Evolutionary conservation across 1,140 invertebrate genomes (phyloP), one percentile per base, ranked within the genome.

Genomic region (Drosophila nebulosa): DNA sequence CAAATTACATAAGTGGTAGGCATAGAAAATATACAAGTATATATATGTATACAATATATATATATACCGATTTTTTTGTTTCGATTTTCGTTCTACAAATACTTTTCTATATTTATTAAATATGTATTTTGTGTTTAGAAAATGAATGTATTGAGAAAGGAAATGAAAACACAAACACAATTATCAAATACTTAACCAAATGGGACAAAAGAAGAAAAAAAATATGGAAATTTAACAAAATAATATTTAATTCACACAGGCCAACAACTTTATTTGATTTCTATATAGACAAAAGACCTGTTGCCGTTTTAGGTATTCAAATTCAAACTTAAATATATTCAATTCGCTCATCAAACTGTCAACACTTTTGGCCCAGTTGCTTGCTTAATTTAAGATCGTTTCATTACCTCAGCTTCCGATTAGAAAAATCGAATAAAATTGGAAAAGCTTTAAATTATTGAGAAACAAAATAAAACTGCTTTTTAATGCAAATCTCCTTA

Each of bases 11-110:
- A 86, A 86, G 81, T 86, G 81, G 78, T 88, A 88, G 83, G 83
- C 83, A 88, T 88, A 88, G 78, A 88, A 88, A 88, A 88, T 88
- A 88, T 88, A 88, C 83, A 88, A 88, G 71, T 88, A 88, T 83
- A 81, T 70, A 74, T 77, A 80, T 80, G 61, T 66, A 77, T 59
- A 74, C 52, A 74, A 65, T 73, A 74, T 85, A 79, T 84, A 80
- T 86, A 85, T 79, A 69, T 86, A 84, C 63, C 46, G 70, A 62
- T 74, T 76, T 74, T 69, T 64, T 73, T 50, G 32, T 76, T 67
- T 68, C 65, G 66, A 72, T 78, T 66, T 66, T 77, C 73, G 53
- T 65, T 68, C 83, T 88, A 88, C 83, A 88, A 88, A 88, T 88
- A 88, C 84, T 88, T 88, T 73, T 79, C 64, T 84, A 83, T 79